These are phyloP conservation scores for Catharus ustulatus DNA, from an alignment of 2,797 vertebrate genomes.

Conservation along the genomic window DNA sequence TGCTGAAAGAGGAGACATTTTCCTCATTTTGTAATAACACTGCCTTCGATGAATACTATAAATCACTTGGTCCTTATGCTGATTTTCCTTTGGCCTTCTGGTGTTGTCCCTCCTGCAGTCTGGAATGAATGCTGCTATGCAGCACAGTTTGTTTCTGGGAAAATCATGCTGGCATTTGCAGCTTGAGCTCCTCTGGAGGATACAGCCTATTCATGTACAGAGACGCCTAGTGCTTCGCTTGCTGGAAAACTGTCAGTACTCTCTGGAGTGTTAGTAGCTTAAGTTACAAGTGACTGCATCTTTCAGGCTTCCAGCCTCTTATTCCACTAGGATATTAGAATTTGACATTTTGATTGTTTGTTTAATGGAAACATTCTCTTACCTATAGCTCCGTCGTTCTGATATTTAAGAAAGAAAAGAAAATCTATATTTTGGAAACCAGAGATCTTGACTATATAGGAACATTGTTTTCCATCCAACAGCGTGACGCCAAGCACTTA, in stretches of 20 bases:
- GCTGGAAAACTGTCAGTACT: constrained; percentile 40
- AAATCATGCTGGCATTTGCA: constrained; percentile 39
- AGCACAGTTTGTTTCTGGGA: constrained; percentile 61
- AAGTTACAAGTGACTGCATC: constrained; percentile 21
- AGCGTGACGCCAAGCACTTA: not conserved
- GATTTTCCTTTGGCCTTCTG: constrained; percentile 55
- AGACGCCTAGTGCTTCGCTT: not conserved
- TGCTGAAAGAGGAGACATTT: not conserved
- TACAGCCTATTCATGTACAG: not conserved
- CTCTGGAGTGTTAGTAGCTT: constrained; percentile 16
- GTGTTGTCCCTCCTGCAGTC: constrained; percentile 21
- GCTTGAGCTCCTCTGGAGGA: constrained; percentile 44
- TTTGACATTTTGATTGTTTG: constrained; percentile 17
- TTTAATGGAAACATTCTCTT: not conserved
- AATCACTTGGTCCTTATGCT: constrained; percentile 32
- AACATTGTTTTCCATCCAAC: not conserved
- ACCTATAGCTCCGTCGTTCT: not conserved
- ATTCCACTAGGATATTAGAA: constrained; percentile 22
- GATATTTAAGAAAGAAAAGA: not conserved
- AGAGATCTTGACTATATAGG: not conserved
- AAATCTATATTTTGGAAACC: not conserved
- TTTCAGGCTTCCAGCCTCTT: constrained; percentile 9
- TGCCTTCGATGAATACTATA: not conserved
- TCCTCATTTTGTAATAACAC: constrained; percentile 35
- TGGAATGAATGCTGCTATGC: constrained; percentile 40